These are phyloP conservation scores for Dryobates pubescens DNA, from an alignment of 2,797 vertebrate genomes.

Conservation along the genomic window DNA sequence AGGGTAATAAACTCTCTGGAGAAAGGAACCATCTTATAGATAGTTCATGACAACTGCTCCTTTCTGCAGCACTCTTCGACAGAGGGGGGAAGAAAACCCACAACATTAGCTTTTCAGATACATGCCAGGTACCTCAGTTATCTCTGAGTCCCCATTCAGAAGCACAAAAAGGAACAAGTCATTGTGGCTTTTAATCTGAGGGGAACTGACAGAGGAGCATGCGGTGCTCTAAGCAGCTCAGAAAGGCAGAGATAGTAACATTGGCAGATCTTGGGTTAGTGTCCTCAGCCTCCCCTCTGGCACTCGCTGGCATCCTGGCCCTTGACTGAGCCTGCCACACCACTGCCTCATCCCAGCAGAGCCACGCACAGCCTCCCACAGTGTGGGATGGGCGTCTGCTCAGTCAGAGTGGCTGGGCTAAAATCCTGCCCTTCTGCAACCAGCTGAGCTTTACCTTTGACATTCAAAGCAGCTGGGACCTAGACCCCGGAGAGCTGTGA, in stretches of 20 bases:
- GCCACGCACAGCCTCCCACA: not conserved
- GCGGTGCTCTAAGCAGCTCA: not conserved
- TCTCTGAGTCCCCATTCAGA: slow-evolving; percentile 28
- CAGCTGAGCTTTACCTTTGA: not conserved
- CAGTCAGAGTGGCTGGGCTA: not conserved
- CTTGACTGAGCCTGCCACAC: not conserved
- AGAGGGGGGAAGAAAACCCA: not conserved
- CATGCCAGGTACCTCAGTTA: slow-evolving; percentile 9
- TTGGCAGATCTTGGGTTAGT: not conserved
- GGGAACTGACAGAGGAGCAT: not conserved
- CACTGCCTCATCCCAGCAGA: not conserved
- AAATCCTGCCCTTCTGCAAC: not conserved
- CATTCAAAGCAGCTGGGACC: not conserved
- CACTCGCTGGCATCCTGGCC: not conserved
- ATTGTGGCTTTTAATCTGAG: slow-evolving; percentile 23
- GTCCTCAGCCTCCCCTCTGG: not conserved
- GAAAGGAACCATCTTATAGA: slow-evolving; percentile 28
- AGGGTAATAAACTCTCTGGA: slow-evolving; percentile 49
- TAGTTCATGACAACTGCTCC: slow-evolving; percentile 15
- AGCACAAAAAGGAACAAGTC: slow-evolving; percentile 39
- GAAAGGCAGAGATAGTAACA: slow-evolving; percentile 25
- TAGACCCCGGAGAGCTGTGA: not conserved
- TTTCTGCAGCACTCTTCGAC: not conserved
- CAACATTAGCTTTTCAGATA: slow-evolving; percentile 20
- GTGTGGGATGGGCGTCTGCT: rapidly evolving